Evolutionary conservation across 2,113 vertebrate species (phyloP), one percentile per base, ranked within the genome.

Genomic region (Malurus cyaneus): DNA sequence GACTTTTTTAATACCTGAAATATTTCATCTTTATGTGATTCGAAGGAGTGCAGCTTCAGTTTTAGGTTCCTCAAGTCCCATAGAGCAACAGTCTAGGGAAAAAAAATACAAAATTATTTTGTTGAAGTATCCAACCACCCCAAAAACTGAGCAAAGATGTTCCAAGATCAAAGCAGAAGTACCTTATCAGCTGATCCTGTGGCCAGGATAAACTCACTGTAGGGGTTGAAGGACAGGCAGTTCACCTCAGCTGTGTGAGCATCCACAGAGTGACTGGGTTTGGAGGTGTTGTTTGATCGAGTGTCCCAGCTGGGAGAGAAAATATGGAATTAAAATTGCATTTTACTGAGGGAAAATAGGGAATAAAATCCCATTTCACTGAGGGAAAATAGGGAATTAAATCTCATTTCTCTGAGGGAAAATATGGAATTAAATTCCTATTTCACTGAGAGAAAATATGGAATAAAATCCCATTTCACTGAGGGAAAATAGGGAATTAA

Each of bases 1-100:
- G 34, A 4, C 1, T 24, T 29, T 12, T 88, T 39, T 36, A 86
- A 87, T 98, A 99, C 99, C 98, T 99, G 99, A 97, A 99, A 99
- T 98, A 99, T 99, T 97, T 99, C 99, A 94, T 99, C 99, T 97
- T 99, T 99, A 97, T 99, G 99, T 29, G 99, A 99, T 95, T 99
- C 99, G 97, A 99, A 99, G 3, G 99, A 99, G 96, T 99, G 99
- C 93, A 99, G 98, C 93, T 99, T 99, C 90, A 99, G 97, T 89
- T 99, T 99, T 72, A 99, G 95, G 95, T 99, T 99, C 96, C 99
- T 98, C 90, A 99, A 96, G 95, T 99, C 99, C 99, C 99, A 99
- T 36, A 99, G 97, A 61, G 99, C 99, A 92, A 99, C 99, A 53
- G 99, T 99, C 99, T 99, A 86, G 53, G 34, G 1, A 72, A 71